phyloP scores from a whole-genome alignment of 1,140 invertebrate species.

The Drosophila burlai region DNA sequence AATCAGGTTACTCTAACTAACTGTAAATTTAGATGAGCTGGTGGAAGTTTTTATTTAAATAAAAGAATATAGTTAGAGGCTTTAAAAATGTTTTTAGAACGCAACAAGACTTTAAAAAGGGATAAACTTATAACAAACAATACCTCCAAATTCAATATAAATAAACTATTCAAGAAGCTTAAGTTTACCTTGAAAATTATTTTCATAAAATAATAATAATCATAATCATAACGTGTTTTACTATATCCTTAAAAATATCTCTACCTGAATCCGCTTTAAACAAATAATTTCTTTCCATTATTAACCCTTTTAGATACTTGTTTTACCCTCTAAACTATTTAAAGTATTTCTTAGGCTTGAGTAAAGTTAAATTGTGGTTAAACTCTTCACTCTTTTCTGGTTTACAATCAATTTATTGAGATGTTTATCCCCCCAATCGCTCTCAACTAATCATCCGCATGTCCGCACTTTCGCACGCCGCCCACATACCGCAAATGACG shows the following conservation, averaged over 20 bases:
- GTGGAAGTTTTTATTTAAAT: not conserved
- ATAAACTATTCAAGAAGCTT: not conserved
- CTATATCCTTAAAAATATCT: not conserved
- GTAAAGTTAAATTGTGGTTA: not conserved
- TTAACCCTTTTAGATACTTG: not conserved
- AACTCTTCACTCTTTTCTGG: not conserved
- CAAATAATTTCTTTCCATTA: not conserved
- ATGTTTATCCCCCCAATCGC: conserved; percentile 44
- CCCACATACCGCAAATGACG: conserved; percentile 24
- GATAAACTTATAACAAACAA: not conserved
- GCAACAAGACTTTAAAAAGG: not conserved
- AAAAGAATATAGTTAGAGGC: not conserved
- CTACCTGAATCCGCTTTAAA: no score
- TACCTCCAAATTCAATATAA: not conserved
- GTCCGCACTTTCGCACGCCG: conserved; percentile 26
- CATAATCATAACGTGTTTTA: not conserved
- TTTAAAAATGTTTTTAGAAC: not conserved
- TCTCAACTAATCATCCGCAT: conserved; percentile 41
- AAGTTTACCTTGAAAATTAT: not conserved
- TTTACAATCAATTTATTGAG: conserved; percentile 36
- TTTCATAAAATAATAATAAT: not conserved
- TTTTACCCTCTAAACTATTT: not conserved
- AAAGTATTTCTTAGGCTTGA: not conserved
- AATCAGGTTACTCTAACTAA: conserved; percentile 23
- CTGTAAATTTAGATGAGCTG: conserved; percentile 4